phyloP scores from a whole-genome alignment of 2,113 vertebrate species.

The Tor tambroides region DNA sequence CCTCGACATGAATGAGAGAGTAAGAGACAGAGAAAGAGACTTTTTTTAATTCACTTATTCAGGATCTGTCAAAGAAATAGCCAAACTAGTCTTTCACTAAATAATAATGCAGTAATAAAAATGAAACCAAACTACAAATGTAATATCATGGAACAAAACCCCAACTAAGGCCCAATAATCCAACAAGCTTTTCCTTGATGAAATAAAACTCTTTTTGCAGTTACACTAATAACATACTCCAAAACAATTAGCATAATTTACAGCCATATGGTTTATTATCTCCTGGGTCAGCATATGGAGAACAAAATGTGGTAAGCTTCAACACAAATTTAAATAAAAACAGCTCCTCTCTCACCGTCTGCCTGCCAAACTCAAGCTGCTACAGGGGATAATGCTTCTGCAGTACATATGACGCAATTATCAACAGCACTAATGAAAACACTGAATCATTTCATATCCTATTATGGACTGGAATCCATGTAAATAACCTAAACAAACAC shows the following conservation, averaged over 20 bases:
- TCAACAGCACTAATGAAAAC: conserved; percentile 35
- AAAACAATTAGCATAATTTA: conserved; percentile 42
- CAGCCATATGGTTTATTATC: conserved; percentile 53
- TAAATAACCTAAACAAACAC: conserved; percentile 5
- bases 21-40: not conserved
- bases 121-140: not conserved
- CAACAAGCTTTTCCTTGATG: not conserved
- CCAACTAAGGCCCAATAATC: not conserved
- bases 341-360: conserved; percentile 6
- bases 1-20: not conserved
- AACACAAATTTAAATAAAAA: conserved; percentile 44
- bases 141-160: not conserved
- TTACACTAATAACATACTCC: conserved; percentile 33
- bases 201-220: conserved; percentile 7
- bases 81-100: not conserved
- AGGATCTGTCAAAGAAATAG: not conserved
- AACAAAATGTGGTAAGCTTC: conserved; percentile 19
- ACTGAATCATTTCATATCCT: conserved; percentile 10
- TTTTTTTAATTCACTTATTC: not conserved
- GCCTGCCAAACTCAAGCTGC: conserved; percentile 38
- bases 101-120: not conserved
- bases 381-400: conserved; percentile 30
- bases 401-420: conserved; percentile 47
- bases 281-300: conserved; percentile 47
- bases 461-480: not conserved